These are phyloP conservation scores for Cydia fagiglandana DNA, from an alignment of 1,140 invertebrate genomes.

Conservation along the genomic window DNA sequence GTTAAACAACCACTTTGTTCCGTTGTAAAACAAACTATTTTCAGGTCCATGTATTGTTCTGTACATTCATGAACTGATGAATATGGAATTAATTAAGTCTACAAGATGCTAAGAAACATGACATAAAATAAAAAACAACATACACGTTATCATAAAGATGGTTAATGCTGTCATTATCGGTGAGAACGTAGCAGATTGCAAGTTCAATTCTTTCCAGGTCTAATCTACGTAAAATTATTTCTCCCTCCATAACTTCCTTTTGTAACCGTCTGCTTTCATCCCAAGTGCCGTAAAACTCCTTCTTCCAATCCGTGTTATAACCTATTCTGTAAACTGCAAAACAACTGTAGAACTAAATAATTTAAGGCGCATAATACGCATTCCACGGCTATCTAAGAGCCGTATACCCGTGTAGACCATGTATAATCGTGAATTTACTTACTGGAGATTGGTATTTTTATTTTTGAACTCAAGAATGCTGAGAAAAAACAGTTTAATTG, in stretches of 20 bases:
- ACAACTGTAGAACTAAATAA: constrained; percentile 8
- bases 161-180: constrained; percentile 80
- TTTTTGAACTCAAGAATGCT: too few relatives aligned
- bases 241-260: constrained; percentile 42
- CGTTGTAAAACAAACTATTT: too few relatives aligned
- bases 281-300: constrained; percentile 60
- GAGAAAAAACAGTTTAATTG: too few relatives aligned
- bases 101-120: background rate
- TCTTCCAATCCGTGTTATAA: constrained; percentile 42
- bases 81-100: background rate
- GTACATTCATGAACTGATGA: too few relatives aligned
- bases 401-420: too few relatives aligned
- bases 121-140: constrained; percentile 38
- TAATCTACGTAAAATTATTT: constrained; percentile 58
- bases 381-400: too few relatives aligned
- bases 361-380: too few relatives aligned
- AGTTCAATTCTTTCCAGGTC: constrained; percentile 69
- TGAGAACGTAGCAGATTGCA: constrained; percentile 78
- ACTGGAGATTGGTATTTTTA: too few relatives aligned
- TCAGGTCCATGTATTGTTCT: too few relatives aligned
- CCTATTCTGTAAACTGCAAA: constrained; percentile 62
- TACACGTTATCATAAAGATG: constrained; percentile 82
- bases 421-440: too few relatives aligned
- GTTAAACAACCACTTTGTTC: too few relatives aligned
- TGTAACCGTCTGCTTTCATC: constrained; percentile 47